Evolutionary conservation across 2,113 vertebrate genomes (phyloP), one percentile per base, ranked within the genome.

Genomic region (Genyomyrus donnyi): DNA sequence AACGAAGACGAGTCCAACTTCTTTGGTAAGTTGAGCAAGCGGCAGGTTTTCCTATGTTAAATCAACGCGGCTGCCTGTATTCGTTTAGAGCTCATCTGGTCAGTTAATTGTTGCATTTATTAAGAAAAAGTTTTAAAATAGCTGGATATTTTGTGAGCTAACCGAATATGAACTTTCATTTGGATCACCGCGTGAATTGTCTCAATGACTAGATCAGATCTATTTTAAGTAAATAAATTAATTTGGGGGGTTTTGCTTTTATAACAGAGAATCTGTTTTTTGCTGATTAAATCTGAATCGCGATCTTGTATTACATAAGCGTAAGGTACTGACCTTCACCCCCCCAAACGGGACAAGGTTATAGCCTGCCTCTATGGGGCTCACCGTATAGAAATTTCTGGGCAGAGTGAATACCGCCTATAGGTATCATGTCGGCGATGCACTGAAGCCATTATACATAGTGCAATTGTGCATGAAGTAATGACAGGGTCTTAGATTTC

Each of bases 11-110:
- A 90, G 84, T 93, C 93, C 92, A 80, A 91, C 52, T 85, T 48
- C 83, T 92, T 94, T 89, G 95, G 95, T 96, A 92, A 95, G 95
- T 93, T 27, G 74, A 84, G 89, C 8, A 24, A 62, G 89, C 91
- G 0, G 17, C 35, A 31, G 48, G 8, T 85, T 49, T n/a, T 49
- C 5, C 35, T 19, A 35, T 80, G 17, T 77, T 39, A 39, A 77
- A 80, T 39, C 35, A 7, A 77, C 31, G 70, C 70, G 15, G 15
- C 31, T 77, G 31, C 15, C 27, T 39, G 31, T 5, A 31, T 17
- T 80, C 15, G 13, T 5, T 39, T 39, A 80, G 74, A 39, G 35
- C 15, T 80, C 35, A 80, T 80, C 17, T 80, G 31, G 4, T 19
- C 35, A 80, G 17, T 42, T 42, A 80, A 42, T 19, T 42, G 15